phyloP scores from a whole-genome alignment of 2,797 vertebrate genomes.

The Pampus argenteus region DNA sequence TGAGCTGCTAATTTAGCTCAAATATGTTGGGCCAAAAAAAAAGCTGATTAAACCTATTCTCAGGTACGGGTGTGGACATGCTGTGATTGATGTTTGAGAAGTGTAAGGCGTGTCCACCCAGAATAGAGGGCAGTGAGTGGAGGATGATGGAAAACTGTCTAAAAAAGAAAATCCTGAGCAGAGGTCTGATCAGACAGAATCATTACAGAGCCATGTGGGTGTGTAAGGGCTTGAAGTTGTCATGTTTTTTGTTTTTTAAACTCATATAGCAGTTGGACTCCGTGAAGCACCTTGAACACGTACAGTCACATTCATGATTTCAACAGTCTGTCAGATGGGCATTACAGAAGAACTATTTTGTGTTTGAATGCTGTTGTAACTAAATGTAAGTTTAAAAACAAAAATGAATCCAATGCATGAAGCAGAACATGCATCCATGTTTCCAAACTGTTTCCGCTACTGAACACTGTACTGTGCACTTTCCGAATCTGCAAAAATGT shows the following conservation, averaged over 20 bases:
- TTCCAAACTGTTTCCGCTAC: neutral
- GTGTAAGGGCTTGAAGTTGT: neutral
- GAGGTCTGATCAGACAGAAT: neutral
- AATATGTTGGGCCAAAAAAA: neutral
- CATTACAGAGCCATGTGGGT: neutral
- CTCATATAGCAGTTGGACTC: constrained; percentile 9
- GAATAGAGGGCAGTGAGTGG: neutral
- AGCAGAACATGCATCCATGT: neutral
- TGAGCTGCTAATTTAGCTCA: neutral
- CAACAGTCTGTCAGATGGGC: neutral
- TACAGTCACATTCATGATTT: constrained; percentile 6
- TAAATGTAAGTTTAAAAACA: constrained; percentile 1
- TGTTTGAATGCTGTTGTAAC: neutral
- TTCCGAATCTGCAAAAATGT: neutral
- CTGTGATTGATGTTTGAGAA: neutral
- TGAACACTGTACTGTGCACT: neutral
- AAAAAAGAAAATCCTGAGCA: neutral
- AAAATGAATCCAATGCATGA: neutral
- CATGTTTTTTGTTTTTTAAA: neutral
- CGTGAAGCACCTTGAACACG: neutral
- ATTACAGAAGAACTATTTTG: neutral
- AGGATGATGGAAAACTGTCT: neutral
- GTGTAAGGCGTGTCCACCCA: neutral
- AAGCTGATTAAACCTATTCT: neutral
- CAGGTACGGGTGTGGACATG: neutral